Evolutionary conservation across 2,888 invertebrate genomes (phyloP).

Genomic region (Lissocephala sabroskyi): DNA sequence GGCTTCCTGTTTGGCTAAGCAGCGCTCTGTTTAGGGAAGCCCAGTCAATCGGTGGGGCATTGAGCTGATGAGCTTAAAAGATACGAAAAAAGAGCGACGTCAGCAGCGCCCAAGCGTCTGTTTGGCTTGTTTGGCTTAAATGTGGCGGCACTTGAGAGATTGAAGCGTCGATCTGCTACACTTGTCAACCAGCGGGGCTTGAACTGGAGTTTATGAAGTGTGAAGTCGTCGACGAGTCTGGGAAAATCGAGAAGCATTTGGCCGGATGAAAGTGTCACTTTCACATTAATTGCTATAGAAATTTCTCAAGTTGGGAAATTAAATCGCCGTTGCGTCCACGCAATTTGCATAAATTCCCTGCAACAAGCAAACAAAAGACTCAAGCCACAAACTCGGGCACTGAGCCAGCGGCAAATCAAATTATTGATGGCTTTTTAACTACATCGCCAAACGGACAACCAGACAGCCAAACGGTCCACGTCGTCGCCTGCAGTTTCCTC

Average conservation of each 20-base stretch:
- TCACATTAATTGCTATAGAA: constrained; percentile 53
- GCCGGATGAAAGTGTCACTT: constrained; percentile 58
- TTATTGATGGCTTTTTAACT: not conserved
- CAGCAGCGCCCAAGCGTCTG: constrained; percentile 12
- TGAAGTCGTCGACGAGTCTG: constrained; percentile 40
- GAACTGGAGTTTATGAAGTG: constrained; percentile 58
- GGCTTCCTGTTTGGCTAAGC: constrained; percentile 44
- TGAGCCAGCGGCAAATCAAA: no score
- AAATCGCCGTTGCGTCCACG: constrained; percentile 27
- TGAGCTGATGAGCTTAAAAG: constrained; percentile 62
- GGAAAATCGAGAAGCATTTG: constrained; percentile 31
- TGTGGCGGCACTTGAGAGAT: constrained; percentile 40
- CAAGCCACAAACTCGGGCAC: no score
- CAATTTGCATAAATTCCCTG: not conserved
- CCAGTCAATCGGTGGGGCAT: constrained; percentile 24
- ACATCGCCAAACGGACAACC: not conserved
- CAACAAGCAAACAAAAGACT: no score
- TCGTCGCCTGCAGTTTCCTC: no score
- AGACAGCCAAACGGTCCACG: constrained; percentile 13
- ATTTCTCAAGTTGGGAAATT: constrained; percentile 14
- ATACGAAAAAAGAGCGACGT: constrained; percentile 41
- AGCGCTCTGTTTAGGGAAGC: not conserved
- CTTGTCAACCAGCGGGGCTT: constrained; percentile 55
- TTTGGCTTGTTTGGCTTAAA: not conserved
- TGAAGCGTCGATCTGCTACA: constrained; percentile 47